Evolutionary conservation across 35 echinoderm and acorn worm genomes (phyloP), one percentile per base, ranked within the genome.

Genomic region (Apostichopus californicus): DNA sequence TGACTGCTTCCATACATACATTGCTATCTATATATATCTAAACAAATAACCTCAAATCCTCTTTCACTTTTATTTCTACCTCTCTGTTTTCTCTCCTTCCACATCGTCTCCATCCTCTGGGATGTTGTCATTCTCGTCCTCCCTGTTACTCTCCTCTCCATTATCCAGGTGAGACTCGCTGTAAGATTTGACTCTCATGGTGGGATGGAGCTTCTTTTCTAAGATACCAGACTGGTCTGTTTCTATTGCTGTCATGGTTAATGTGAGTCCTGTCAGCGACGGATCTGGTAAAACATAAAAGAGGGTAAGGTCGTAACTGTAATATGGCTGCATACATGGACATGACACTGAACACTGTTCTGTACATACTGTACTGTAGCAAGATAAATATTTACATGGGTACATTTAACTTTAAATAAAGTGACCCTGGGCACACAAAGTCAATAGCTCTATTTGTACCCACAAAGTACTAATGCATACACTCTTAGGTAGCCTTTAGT

Each of bases 111-210:
- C 53, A 83, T 83, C 52, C 55, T 83, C 55, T 12, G 34, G 80
- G 17, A 83, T 83, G 80, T 83, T 83, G 55, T 83, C 46, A 8
- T 83, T 83, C 14, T 83, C 80, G 54, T 83, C 80, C 55, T 83
- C 80, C 55, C 18, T 83, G 52, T 18, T 53, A 34, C 55, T 56
- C 55, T 14, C 80, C 9, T 56, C 46, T n/a, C 17, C 9, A 1
- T 83, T 17, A 5, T 83, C 80, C 6, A 83, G 8, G 6, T 83
- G 52, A 13, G 80, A 83, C 3, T 83, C 80, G 18, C 80, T 83
- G 80, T 53, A 56, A 53, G 80, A 83, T 83, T 83, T 83, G 6
- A 83, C 25, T 34, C 80, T 55, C n/a, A 53, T 83, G 52, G 80
- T 68, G 64, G 34, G 34, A 46, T 68, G 64, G 64, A 68, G 18